These are phyloP conservation scores for Pitta sordida DNA, from an alignment of 2,113 vertebrate genomes.

Conservation along the genomic window DNA sequence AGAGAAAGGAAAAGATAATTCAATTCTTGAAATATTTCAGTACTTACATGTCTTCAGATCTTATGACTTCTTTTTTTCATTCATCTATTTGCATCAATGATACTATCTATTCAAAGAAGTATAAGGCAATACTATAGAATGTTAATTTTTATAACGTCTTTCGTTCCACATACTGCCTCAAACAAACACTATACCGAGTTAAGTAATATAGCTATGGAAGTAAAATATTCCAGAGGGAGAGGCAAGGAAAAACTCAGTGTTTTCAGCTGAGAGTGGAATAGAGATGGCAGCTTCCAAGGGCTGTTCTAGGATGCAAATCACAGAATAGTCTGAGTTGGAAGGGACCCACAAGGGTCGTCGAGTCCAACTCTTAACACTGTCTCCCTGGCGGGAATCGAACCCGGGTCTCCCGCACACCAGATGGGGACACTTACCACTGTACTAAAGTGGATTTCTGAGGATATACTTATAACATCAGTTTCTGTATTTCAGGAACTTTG, in stretches of 20 bases:
- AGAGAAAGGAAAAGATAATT: conserved; percentile 52
- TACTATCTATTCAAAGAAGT: conserved; percentile 58
- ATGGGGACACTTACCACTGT: no score
- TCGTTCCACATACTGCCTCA: conserved; percentile 4
- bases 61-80: conserved; percentile 62
- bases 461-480: not conserved
- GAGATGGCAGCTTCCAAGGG: not conserved
- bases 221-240: not conserved
- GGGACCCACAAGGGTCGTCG: no score
- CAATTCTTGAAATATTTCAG: conserved; percentile 65
- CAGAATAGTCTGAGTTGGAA: no score
- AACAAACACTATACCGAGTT: conserved; percentile 3
- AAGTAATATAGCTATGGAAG: not conserved
- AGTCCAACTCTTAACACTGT: no score
- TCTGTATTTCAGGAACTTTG: not conserved
- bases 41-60: conserved; percentile 66
- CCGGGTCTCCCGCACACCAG: no score
- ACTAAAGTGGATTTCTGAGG: no score
- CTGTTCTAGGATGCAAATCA: not conserved
- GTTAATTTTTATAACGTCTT: conserved; percentile 37
- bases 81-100: conserved; percentile 51
- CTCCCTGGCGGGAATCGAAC: no score
- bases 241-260: not conserved
- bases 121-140: conserved; percentile 51
- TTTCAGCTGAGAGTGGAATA: not conserved